phyloP scores from a whole-genome alignment of 2,113 vertebrate species.

The Gulo gulo region DNA sequence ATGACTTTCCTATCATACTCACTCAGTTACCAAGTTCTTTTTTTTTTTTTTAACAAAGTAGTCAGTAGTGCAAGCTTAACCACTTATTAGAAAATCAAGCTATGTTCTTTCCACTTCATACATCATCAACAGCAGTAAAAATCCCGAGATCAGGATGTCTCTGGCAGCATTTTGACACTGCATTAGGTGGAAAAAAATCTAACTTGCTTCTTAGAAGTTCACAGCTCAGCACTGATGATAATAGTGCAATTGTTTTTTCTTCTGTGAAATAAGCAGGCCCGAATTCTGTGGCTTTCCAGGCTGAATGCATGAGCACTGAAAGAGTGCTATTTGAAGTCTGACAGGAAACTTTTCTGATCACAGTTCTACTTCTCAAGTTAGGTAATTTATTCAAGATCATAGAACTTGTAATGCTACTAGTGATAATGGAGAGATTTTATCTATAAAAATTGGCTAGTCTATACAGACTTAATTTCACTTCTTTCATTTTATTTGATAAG shows the following conservation, averaged over 20 bases:
- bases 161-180: slow-evolving; percentile 29
- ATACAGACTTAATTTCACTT: neutral
- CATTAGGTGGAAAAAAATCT: neutral
- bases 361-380: neutral
- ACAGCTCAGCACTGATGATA: slow-evolving; percentile 45
- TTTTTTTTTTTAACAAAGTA: slow-evolving; percentile 28
- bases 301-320: neutral
- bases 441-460: neutral
- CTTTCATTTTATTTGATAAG: neutral
- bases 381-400: neutral
- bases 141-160: neutral
- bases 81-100: slow-evolving; percentile 59
- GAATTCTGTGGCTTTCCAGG: slow-evolving; percentile 2
- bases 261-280: slow-evolving; percentile 29
- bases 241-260: slow-evolving; percentile 38
- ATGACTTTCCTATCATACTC: slow-evolving; percentile 40
- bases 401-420: neutral
- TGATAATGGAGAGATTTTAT: neutral
- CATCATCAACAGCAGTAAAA: slow-evolving; percentile 48
- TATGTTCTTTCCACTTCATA: slow-evolving; percentile 54
- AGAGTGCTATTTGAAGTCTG: neutral
- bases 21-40: slow-evolving; percentile 12
- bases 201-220: slow-evolving; percentile 41
- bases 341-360: neutral
- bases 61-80: slow-evolving; percentile 53